Conservation (phyloP, 2,888 invertebrate species). For the Macrosoma leucophasiata region DNA sequence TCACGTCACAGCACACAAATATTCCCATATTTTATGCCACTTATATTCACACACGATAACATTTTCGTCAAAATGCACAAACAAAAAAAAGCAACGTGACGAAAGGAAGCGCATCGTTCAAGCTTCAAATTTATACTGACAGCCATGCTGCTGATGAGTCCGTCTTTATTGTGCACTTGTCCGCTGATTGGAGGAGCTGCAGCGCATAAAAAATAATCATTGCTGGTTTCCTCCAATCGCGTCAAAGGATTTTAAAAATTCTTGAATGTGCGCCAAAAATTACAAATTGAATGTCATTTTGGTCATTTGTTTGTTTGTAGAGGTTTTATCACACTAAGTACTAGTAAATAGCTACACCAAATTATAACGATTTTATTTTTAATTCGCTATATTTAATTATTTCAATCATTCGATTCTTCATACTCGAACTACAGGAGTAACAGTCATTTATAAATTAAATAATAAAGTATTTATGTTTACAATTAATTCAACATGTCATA, state of each 20-base stretch:
- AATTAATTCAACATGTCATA: too few species aligned
- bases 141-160: slow-evolving; percentile 93
- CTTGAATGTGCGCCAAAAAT: slow-evolving; percentile 51
- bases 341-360: neutral
- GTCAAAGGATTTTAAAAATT: slow-evolving; percentile 42
- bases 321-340: neutral
- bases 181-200: slow-evolving; percentile 77
- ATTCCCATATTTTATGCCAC: slow-evolving; percentile 71
- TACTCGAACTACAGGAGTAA: too few species aligned
- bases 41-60: slow-evolving; percentile 72
- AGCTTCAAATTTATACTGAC: slow-evolving; percentile 98
- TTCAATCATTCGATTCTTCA: too few species aligned
- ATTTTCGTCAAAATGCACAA: slow-evolving; percentile 71
- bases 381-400: too few species aligned
- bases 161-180: slow-evolving; percentile 85
- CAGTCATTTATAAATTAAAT: too few species aligned
- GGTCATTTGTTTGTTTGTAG: slow-evolving; percentile 3
- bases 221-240: slow-evolving; percentile 48
- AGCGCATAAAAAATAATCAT: slow-evolving; percentile 45
- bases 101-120: slow-evolving; percentile 90
- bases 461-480: too few species aligned
- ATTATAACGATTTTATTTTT: neutral
- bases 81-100: slow-evolving; percentile 78
- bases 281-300: too few species aligned
- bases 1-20: slow-evolving; percentile 72